Percentiles rank a stretch among this genome's conserved stretches.
Conservation (phyloP, 2,797 vertebrate genomes). For the Champsocephalus esox region DNA sequence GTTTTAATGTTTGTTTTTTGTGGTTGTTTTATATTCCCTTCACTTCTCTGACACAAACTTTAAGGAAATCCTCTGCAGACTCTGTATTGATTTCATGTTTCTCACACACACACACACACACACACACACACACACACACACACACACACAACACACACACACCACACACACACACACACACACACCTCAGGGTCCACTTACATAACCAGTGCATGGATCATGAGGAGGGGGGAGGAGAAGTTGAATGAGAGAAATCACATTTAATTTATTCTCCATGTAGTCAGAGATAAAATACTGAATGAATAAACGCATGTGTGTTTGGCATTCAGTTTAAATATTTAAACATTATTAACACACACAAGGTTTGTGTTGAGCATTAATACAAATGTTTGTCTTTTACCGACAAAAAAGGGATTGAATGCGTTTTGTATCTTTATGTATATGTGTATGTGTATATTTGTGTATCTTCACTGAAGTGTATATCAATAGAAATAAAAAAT, state of each 20-base stretch:
- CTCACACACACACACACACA: conserved; percentile 17
- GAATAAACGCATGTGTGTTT: background rate
- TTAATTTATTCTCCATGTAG: background rate
- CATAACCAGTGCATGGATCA: conserved; percentile 51
- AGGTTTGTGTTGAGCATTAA: no score
- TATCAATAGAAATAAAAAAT: no score
- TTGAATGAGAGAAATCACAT: background rate
- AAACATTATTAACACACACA: no score
- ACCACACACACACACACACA: conserved; percentile 6
- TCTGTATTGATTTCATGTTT: conserved; percentile 20
- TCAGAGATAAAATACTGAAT: no score
- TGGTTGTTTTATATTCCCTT: background rate
- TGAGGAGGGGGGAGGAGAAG: conserved; percentile 19
- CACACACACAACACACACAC: conserved; percentile 19
- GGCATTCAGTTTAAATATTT: background rate
- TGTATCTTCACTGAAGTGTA: no score
- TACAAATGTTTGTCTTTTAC: no score
- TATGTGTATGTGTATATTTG: no score
- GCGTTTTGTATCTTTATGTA: no score
- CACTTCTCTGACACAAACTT: background rate
- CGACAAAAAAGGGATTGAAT: no score
- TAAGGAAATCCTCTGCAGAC: background rate
- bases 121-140: no score
- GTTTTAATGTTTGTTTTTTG: no score
- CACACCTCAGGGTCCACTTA: conserved; percentile 42